Base-by-base conservation (phyloP, 92 coral and sea anemone species). In the Siderastrea radians region DNA sequence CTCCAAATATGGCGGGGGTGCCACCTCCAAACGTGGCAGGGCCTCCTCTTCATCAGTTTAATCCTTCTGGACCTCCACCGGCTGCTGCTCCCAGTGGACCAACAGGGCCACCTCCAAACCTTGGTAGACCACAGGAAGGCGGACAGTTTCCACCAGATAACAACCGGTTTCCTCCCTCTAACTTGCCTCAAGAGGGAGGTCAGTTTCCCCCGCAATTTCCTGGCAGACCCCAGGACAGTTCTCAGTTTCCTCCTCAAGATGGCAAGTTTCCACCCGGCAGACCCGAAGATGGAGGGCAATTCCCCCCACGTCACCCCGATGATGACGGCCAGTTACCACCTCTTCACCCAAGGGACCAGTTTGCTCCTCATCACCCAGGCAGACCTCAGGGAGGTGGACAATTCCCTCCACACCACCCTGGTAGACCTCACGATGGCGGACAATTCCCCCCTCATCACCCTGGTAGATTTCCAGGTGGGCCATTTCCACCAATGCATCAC, bases 1-100 rank as follows among this genome's bases (percentile, higher is more conserved):
- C 91, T 45, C 92, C 92, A 46, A 67, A 58, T 48, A 69, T 88
- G 50, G 44, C 85, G 17, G 89, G 79, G 49, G 86, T 86, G 17
- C 94, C 90, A 47, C 95, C 89, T 64, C 91, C 90, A 78, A 95
- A 87, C 53, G 70, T 89, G 14, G 93, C 88, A 55, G 99, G 95
- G 15, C 96, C 93, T 45, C 91, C 89, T 49, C 89, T 82, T 16
- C 85, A 79, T 60, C 86, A 88, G 60, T 67, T 75, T 46, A 80
- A 58, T 80, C 91, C 91, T 5, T 4, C 84, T 2, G 76, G 69
- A 13, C 75, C 80, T 4, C 87, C 91, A 5, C 66, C 81, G 46
- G 74, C 17, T 6, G 14, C 47, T 43, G 66, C 74, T 38, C 75
- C 67, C 46, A 68, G 44, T 49, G 74, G 84, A 12, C 86, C 92